These are phyloP conservation scores for Cylloceria caligata DNA, from an alignment of 2,888 invertebrate genomes.

Conservation along the genomic window DNA sequence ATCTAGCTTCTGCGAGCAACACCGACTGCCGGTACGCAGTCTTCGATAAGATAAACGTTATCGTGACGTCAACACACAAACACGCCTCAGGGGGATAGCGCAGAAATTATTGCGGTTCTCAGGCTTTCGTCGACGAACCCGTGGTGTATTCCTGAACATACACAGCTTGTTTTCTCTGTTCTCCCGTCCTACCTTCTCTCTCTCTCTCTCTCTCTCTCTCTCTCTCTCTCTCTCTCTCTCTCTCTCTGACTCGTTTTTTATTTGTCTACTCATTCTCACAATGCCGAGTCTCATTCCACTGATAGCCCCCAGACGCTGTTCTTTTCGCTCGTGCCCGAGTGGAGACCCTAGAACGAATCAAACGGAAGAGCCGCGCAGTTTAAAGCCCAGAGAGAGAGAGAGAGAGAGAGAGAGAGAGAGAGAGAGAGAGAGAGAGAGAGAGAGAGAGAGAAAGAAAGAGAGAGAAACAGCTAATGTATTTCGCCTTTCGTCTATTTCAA, in stretches of 20 bases:
- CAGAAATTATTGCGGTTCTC: conserved; percentile 54
- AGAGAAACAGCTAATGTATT: conserved; percentile 55
- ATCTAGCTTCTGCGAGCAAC: conserved; percentile 44
- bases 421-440: conserved; percentile 16
- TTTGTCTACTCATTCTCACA: conserved; percentile 35
- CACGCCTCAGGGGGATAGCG: conserved; percentile 40
- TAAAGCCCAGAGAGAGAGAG: conserved; percentile 45
- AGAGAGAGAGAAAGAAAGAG: conserved; percentile 15
- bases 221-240: conserved; percentile 13
- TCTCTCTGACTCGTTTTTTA: too few species aligned
- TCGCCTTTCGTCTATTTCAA: conserved; percentile 54
- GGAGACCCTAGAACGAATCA: conserved; percentile 55
- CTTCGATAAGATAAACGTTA: conserved; percentile 75
- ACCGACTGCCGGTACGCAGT: conserved; percentile 6
- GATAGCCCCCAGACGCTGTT: conserved; percentile 27
- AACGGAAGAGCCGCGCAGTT: conserved; percentile 62
- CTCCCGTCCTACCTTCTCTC: conserved; percentile 15
- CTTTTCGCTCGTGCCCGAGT: conserved; percentile 51
- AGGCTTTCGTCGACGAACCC: conserved; percentile 33
- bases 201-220: conserved; percentile 34
- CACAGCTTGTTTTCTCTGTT: not conserved
- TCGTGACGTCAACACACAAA: conserved; percentile 60
- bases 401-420: conserved; percentile 17
- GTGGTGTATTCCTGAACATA: conserved; percentile 9
- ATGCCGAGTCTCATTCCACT: conserved; percentile 41